Evolutionary conservation across 2,113 vertebrate genomes (phyloP), one percentile per base, ranked within the genome.

Genomic region (Mus spicilegus): DNA sequence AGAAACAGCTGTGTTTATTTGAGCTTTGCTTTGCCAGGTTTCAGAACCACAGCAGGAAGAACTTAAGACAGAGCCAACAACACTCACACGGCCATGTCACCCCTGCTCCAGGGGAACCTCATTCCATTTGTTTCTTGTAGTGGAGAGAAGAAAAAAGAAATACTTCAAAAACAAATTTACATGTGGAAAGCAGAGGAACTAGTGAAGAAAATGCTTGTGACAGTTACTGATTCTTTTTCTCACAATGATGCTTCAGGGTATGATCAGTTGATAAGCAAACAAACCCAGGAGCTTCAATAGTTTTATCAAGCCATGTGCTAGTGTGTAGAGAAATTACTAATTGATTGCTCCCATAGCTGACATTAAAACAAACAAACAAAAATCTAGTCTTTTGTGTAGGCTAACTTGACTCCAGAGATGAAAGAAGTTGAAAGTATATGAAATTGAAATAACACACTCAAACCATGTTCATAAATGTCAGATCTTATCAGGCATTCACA

Each of bases 1-100:
- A n/a, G 96, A 88, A 98, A 91, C 98, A 98, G 98, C 98, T 99
- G 97, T 98, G 98, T 98, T 98, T 98, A 98, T 98, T 97, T 98
- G 98, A 98, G 94, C 94, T 98, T 91, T 96, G 95, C 7, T 11
- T 95, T 98, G 98, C 97, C 98, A 98, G 96, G 46, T 97, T 96
- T 96, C 90, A 86, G 0, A 26, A 92, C 97, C 87, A 33, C 96
- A 95, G 95, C 95, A 98, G 95, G 81, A 98, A 98, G 92, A 90
- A 87, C 7, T 96, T 61, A 73, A 84, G 97, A 98, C 96, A 97
- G 95, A 98, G 84, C 95, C 97, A 97, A 98, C 46, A 97, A 96
- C 95, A 97, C 51, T 67, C 51, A 85, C 63, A 24, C 39, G 78
- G 95, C 84, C 96, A 63, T 84, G 75, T 92, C 95, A 97, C 73